Base-by-base conservation (phyloP, 1,140 invertebrate genomes). In the Nasonia longicornis region DNA sequence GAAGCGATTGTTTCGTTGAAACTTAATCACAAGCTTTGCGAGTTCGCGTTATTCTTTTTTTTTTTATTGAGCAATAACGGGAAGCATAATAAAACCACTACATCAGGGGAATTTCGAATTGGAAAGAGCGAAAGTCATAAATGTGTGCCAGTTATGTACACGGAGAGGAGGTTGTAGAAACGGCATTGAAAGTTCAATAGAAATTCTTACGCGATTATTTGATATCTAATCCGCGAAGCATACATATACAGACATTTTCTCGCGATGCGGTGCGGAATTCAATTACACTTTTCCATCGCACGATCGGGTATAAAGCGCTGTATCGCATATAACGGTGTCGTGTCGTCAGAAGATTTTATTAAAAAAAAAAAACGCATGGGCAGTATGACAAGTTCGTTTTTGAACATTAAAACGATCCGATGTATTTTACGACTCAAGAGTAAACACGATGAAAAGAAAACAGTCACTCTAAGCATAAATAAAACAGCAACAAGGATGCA, bases 141-240 rank as follows among this genome's bases (percentile, higher is more conserved):
- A 81, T 77, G 52, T 81, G 52, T 72, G 69, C 69, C 75, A 66
- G 16, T 77, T 22, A 77, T 72, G 42, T 22, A 22, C 52, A 58
- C 52, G 52, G 20, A 58, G 42, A 71, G 42, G 63, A 66, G 22
- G 12, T 58, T 81, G 3, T 58, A 12, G 66, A 75, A 71, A 42
- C 35, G 74, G n/a, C 48, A 76, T 77, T 77, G 80, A 70, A 77
- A 81, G 74, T 71, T 76, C 31, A 72, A 71, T 81, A 81, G 52
- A 72, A 76, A 81, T 81, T 77, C 73, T 77, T 29, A 22, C 3
- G 16, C 35, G 79, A 75, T 74, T 52, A 67, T 74, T 74, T 52
- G 45, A 63, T 63, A 79, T 67, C 22, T 67, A 74, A 74, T 80
- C 42, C 7, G 16, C 16, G 12, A 20, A 7, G 29, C 8, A 75